Evolutionary conservation across 2,113 vertebrate genomes (phyloP), one percentile per base, ranked within the genome.

Genomic region (Forbesichthys agassizii): DNA sequence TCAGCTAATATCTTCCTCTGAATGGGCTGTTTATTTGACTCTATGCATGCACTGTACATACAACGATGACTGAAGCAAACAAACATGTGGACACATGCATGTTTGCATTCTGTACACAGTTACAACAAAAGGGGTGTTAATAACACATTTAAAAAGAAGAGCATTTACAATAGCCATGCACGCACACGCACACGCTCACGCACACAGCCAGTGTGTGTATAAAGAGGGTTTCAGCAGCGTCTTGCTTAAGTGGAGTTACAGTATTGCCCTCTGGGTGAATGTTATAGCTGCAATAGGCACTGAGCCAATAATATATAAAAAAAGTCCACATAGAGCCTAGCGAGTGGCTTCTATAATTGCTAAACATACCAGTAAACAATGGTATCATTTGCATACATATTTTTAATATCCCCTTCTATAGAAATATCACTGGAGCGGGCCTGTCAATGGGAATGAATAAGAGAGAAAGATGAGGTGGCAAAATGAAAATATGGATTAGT

Each of bases 1-100:
- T 27, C 33, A 59, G 53, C 59, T 78, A 75, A 84, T 63, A 76
- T 5, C 36, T 49, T 47, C 65, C 61, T 68, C 64, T 67, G 62
- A 67, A 51, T 57, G 14, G 46, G 12, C 48, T 64, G 67, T 57
- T 67, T 33, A 12, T 47, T 67, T 67, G n/a, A 56, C 53, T 66
- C 61, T 16, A 57, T 46, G 9, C 12, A 56, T 48, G 18, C 33
- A 27, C 59, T 33, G 5, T 16, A 9, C 11, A n/a, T 56, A 16
- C 16, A 16, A 16, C 16, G 16, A 16, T 16, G 16, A 16, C 16
- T 16, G 14, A 42, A 42, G 36, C 4, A 42, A 4, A 42, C 36
- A 42, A 42, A 42, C 27, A 20, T 20, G 27, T 42, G 5, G 7
- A 42, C 4, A 42, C 36, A 42, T 42, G 4, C 7, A 5, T 42